phyloP scores from a whole-genome alignment of 2,113 vertebrate genomes.

The Tragulus kanchil region DNA sequence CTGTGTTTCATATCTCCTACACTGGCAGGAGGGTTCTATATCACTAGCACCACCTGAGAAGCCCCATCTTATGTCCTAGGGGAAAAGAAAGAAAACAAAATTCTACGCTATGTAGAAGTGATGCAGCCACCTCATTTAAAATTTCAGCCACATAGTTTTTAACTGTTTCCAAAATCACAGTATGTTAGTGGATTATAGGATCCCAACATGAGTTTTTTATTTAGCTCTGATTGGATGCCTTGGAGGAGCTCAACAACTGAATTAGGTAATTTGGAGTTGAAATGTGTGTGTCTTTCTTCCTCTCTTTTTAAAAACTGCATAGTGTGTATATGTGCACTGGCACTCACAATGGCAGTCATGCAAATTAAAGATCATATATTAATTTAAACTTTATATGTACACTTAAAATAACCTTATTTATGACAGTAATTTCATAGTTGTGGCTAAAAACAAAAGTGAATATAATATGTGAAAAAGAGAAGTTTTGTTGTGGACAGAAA shows the following conservation, averaged over 20 bases:
- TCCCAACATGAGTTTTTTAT: slow-evolving; percentile 41
- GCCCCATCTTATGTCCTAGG: background rate
- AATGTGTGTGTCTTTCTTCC: slow-evolving; percentile 43
- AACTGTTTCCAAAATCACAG: background rate
- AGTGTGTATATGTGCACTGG: slow-evolving; percentile 21
- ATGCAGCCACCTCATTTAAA: slow-evolving; percentile 53
- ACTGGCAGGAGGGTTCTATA: background rate
- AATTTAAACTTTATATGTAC: slow-evolving; percentile 36
- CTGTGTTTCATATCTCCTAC: background rate
- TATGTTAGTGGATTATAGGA: slow-evolving; percentile 8
- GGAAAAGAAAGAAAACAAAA: slow-evolving; percentile 70
- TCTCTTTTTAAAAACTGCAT: slow-evolving; percentile 61
- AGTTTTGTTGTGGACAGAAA: background rate
- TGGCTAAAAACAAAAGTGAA: slow-evolving; percentile 35
- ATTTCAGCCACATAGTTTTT: slow-evolving; percentile 15
- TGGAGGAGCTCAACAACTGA: slow-evolving; percentile 61
- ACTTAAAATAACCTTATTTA: slow-evolving; percentile 45
- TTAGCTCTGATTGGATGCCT: slow-evolving; percentile 54
- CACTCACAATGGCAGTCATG: slow-evolving; percentile 28
- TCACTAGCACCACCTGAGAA: background rate
- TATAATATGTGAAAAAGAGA: background rate
- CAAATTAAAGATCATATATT: slow-evolving; percentile 47
- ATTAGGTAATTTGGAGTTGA: slow-evolving; percentile 68
- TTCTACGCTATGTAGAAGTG: slow-evolving; percentile 10
- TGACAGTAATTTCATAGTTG: slow-evolving; percentile 1